phyloP scores from a whole-genome alignment of 1,140 invertebrate genomes.

The Pygmarrhopalites habei region DNA sequence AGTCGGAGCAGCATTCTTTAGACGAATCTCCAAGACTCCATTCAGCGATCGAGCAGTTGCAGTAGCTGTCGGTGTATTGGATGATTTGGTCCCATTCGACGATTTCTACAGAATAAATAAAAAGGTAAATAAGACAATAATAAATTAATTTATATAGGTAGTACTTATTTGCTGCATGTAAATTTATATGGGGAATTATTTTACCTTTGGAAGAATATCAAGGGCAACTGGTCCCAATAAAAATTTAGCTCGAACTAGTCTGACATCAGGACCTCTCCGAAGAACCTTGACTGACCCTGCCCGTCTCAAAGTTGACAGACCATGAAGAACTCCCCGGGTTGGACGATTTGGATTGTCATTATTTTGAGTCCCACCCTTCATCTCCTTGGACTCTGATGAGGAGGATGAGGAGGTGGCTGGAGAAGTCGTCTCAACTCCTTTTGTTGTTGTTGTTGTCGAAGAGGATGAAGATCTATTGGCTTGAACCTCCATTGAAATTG shows the following conservation, averaged over 20 bases:
- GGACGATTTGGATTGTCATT: background rate
- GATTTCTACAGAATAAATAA: background rate
- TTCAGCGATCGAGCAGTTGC: conserved; percentile 34
- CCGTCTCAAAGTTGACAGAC: conserved; percentile 30
- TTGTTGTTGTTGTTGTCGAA: background rate
- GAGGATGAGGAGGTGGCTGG: background rate
- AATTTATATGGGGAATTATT: background rate
- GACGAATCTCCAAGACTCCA: conserved; percentile 33
- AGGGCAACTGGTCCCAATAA: conserved; percentile 36
- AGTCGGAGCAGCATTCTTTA: conserved; percentile 28
- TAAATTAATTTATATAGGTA: conserved; percentile 7
- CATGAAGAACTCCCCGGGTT: conserved; percentile 32
- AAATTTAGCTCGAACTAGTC: conserved; percentile 31
- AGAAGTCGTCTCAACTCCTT: background rate
- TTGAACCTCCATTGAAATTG: background rate
- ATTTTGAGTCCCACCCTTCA: background rate
- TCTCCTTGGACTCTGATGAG: background rate
- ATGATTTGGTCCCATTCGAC: background rate
- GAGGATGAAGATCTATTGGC: background rate
- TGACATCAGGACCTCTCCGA: conserved; percentile 18
- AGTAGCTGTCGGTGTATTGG: conserved; percentile 12
- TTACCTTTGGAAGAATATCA: conserved; percentile 37
- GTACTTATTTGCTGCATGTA: too few relatives aligned
- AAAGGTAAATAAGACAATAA: background rate
- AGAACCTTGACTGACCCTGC: conserved; percentile 35